Percentiles rank a stretch among this genome's conserved stretches.
phyloP scores from a whole-genome alignment of 2,113 vertebrate species.

The Phalacrocorax carbo region DNA sequence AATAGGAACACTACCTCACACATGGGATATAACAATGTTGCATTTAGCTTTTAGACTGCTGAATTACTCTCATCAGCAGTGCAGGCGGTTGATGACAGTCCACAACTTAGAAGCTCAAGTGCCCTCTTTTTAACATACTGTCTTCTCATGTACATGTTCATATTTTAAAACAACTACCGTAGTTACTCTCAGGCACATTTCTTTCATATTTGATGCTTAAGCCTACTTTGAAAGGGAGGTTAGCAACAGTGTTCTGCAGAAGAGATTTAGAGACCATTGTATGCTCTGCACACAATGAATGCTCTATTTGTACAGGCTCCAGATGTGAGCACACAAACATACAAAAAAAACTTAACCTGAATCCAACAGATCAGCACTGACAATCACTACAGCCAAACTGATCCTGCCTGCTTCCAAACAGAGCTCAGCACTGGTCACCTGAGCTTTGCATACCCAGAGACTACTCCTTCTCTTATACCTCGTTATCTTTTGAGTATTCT shows the following conservation, averaged over 20 bases:
- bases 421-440: background rate
- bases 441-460: background rate
- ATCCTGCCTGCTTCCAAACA: background rate
- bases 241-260: background rate
- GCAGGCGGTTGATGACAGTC: background rate
- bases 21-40: background rate
- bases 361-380: background rate
- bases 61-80: background rate
- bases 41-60: background rate
- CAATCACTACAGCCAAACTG: background rate
- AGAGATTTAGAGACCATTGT: background rate
- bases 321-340: background rate
- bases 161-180: background rate
- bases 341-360: background rate
- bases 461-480: background rate
- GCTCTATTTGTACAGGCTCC: accelerated
- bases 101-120: background rate
- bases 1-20: background rate
- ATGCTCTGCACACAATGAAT: background rate
- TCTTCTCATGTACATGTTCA: background rate
- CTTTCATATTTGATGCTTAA: background rate
- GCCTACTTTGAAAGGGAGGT: background rate
- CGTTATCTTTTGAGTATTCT: background rate
- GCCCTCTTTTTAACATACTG: background rate
- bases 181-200: background rate